Base-by-base conservation (phyloP, 2,888 invertebrate genomes). In the Macaria liturata region DNA sequence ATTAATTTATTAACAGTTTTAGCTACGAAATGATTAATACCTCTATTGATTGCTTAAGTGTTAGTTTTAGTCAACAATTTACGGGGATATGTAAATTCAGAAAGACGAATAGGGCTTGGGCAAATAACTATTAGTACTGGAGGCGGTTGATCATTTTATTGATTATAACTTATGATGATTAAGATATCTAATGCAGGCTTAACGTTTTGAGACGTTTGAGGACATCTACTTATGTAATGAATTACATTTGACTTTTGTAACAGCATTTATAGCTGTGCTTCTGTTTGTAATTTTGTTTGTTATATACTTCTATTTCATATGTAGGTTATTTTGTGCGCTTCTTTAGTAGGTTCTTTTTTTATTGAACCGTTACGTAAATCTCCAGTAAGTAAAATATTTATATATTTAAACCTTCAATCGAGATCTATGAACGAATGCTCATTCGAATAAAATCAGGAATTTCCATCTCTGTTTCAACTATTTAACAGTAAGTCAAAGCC, bases 1-100 rank as follows among this genome's bases (percentile, higher is more conserved):
- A 79, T 81, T 81, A 81, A 83, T 87, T 84, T 84, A 83, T 83
- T 71, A 77, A 74, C 74, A 72, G 70, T 72, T 72, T 71, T 83
- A 77, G 75, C 75, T 59, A 69, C 69, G 66, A 65, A 72, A 73
- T 76, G 74, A 78, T 71, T 74, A 77, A 84, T 78, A 74, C 63
- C 75, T 76, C 66, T 71, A 80, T 76, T 71, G 66, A 66, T 66
- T 62, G 62, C 49, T 62, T 57, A 66, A 74, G 64, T 66, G 59
- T 61, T 60, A 59, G 61, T 63, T 68, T 64, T 62, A 49, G 64
- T 64, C 60, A 69, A 61, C 70, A 61, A 65, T 67, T 65, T 64
- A 67, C 59, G 56, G 61, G 50, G 46, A 47, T 62, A 59, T 54
- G 56, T 59, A 57, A 49, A 61, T 59, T 48, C 32, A n/a, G 7